These are phyloP conservation scores for Cylindroiulus punctatus DNA, from an alignment of 2,888 invertebrate species.

Conservation along the genomic window DNA sequence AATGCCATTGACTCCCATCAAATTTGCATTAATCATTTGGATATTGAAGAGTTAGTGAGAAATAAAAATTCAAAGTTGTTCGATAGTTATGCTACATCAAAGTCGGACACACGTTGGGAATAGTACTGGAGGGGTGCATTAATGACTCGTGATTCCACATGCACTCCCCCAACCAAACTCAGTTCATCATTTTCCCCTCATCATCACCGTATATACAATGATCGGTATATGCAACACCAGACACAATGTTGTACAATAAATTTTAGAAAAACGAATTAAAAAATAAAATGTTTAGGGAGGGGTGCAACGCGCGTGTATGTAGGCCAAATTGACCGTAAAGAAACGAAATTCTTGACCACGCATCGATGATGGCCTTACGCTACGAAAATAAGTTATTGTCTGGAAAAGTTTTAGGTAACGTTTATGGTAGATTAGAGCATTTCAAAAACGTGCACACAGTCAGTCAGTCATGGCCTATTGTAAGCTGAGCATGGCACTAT, in stretches of 20 bases:
- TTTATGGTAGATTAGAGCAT: background rate
- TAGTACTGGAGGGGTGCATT: background rate
- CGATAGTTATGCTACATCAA: background rate
- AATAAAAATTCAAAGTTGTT: conserved; percentile 16
- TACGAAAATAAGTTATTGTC: background rate
- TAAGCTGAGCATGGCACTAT: background rate
- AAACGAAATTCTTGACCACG: conserved; percentile 27
- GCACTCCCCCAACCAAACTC: background rate
- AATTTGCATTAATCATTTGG: background rate
- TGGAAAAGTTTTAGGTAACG: background rate
- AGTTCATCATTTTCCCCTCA: background rate
- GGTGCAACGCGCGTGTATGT: conserved; percentile 8
- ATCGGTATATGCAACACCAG: too few relatives aligned
- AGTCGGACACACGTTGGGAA: conserved; percentile 6
- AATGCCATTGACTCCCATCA: background rate
- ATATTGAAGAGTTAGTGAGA: background rate
- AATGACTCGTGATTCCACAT: conserved; percentile 9
- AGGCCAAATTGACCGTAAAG: conserved; percentile 47
- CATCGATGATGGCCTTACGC: conserved; percentile 26
- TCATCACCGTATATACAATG: background rate
- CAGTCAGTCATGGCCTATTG: conserved; percentile 40
- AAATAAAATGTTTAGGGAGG: conserved; percentile 8
- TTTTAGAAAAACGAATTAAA: background rate
- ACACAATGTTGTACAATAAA: conserved; percentile 24
- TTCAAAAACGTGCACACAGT: background rate